Evolutionary conservation across 1,140 invertebrate genomes (phyloP), one percentile per base, ranked within the genome.

Genomic region (Drosophila varians): DNA sequence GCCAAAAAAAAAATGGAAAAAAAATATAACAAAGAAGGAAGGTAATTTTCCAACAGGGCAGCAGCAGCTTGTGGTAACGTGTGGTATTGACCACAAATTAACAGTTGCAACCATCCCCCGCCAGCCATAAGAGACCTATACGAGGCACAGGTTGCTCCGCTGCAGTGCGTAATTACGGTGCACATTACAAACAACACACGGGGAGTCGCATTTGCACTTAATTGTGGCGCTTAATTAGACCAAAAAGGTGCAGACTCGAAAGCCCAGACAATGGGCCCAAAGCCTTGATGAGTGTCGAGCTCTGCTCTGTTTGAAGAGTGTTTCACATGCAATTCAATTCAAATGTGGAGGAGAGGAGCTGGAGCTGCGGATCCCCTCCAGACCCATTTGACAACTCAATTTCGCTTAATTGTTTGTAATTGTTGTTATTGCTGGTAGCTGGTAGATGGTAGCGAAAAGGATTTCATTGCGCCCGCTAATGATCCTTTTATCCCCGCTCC

Each of bases 171-270:
- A 84, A 84, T 84, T 84, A 84, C 76, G 76, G 80, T 78, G 74
- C 80, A 69, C 61, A 86, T 84, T 86, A 84, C 80, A 61, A 65
- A 69, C 53, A 55, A 69, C 61, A 61, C 64, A 18, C 26, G 47
- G 48, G 48, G 55, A 72, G 71, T 57, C 80, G 73, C 80, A 86
- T 84, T 86, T 84, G 80, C 82, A 87, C 76, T 86, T 84, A 87
- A 84, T 84, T 84, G 80, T 84, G 80, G 76, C 82, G 72, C 82
- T 86, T 86, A 86, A 86, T 86, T 86, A 86, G 80, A 86, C 82
- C 80, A 80, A 86, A 86, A 86, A 86, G 80, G 82, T 86, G 82
- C 72, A 73, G 40, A 72, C 36, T 62, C 46, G 34, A 31, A n/a
- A 69, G 40, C 47, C 56, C 64, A 66, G 60, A 66, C 64, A 84